Conservation (phyloP, 2,113 vertebrate genomes). For the Chascanopsetta lugubris region DNA sequence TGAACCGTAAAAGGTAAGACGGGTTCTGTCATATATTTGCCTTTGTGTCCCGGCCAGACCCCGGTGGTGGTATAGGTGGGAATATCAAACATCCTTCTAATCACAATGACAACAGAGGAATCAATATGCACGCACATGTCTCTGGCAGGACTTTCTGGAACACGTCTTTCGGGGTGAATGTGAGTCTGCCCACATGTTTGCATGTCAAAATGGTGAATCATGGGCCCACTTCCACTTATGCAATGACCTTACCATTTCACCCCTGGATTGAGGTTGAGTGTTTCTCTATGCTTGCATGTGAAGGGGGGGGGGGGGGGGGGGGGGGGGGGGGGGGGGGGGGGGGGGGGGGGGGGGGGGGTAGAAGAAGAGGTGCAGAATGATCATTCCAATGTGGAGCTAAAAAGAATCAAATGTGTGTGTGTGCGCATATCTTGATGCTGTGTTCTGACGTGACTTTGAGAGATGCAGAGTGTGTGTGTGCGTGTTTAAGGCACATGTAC, state of each 20-base stretch:
- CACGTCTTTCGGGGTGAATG: slow-evolving; percentile 37
- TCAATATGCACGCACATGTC: slow-evolving; percentile 80
- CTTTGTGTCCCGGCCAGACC: slow-evolving; percentile 64
- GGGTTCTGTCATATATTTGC: slow-evolving; percentile 73
- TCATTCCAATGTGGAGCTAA: slow-evolving; percentile 38
- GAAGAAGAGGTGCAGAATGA: slow-evolving; percentile 32
- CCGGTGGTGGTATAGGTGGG: slow-evolving; percentile 47
- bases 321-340: slow-evolving; percentile 4
- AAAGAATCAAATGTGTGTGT: slow-evolving; percentile 55
- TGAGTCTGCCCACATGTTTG: slow-evolving; percentile 55
- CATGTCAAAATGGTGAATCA: slow-evolving; percentile 61
- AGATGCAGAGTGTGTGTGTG: slow-evolving; percentile 5
- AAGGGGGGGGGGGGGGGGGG: no score
- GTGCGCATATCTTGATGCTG: slow-evolving; percentile 55
- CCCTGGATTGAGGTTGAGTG: slow-evolving; percentile 61
- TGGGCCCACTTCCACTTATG: slow-evolving; percentile 64
- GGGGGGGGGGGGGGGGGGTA: slow-evolving; percentile 11
- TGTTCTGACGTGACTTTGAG: slow-evolving; percentile 19
- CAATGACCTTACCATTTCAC: slow-evolving; percentile 68
- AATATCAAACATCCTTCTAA: slow-evolving; percentile 63
- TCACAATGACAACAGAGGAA: slow-evolving; percentile 66
- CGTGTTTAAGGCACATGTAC: slow-evolving; percentile 33
- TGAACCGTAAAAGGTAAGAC: slow-evolving; percentile 78
- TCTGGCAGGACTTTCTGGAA: slow-evolving; percentile 69
- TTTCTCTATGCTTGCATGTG: slow-evolving; percentile 37